A percentile compares a stretch with the other conserved stretches of the same genome.
phyloP scores from a whole-genome alignment of 2,888 invertebrate species.

The Tanytarsus gracilentus region DNA sequence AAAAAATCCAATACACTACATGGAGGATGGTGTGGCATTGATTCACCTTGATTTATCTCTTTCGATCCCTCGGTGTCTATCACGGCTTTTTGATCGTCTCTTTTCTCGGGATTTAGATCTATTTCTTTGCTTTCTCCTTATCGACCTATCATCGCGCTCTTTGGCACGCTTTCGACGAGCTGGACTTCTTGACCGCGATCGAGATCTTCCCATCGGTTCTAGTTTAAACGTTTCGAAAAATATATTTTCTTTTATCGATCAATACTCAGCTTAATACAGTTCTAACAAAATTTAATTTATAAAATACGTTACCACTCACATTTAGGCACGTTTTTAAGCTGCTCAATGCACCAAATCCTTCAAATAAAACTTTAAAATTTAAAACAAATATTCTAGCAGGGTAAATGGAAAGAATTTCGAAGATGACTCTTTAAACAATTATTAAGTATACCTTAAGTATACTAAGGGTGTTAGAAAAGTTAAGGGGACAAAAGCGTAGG shows the following conservation, averaged over 20 bases:
- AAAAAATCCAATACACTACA: slow-evolving; percentile 26
- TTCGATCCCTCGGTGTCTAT: not conserved
- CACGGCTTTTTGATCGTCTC: slow-evolving; percentile 31
- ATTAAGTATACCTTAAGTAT: not conserved
- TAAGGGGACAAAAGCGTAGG: too few relatives aligned
- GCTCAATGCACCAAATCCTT: not conserved
- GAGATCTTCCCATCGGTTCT: slow-evolving; percentile 20
- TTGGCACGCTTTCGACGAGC: slow-evolving; percentile 43
- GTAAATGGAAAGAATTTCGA: not conserved
- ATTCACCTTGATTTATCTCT: slow-evolving; percentile 29
- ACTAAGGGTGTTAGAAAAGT: too few relatives aligned
- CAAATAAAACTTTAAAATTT: not conserved
- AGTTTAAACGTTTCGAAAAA: not conserved
- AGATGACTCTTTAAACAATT: not conserved
- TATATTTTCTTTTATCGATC: too few relatives aligned
- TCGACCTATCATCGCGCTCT: slow-evolving; percentile 45
- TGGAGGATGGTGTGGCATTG: not conserved
- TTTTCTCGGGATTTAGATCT: slow-evolving; percentile 43
- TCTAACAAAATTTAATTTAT: not conserved
- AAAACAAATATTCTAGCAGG: not conserved
- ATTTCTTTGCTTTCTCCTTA: slow-evolving; percentile 42
- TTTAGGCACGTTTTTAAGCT: slow-evolving; percentile 4
- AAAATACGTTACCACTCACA: slow-evolving; percentile 29
- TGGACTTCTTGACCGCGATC: slow-evolving; percentile 1
- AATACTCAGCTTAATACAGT: too few relatives aligned